Percentiles rank a stretch among this genome's conserved stretches.
These are phyloP conservation scores for Tetrax tetrax DNA, from an alignment of 2,113 vertebrate species.

Conservation along the genomic window DNA sequence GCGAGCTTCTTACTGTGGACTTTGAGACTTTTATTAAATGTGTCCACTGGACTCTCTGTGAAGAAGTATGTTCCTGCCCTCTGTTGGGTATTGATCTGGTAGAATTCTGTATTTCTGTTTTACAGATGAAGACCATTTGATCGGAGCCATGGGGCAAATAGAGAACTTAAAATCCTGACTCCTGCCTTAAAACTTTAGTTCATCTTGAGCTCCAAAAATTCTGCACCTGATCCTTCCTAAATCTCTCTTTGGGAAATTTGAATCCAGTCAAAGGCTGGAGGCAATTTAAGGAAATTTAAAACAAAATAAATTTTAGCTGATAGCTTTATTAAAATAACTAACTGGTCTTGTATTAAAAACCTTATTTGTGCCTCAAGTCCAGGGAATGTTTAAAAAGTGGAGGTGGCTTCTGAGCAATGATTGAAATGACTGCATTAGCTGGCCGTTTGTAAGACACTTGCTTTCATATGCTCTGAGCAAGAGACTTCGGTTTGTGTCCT, in stretches of 20 bases:
- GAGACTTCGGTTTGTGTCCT: constrained; percentile 45
- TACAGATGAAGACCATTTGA: background rate
- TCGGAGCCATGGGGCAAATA: constrained; percentile 58
- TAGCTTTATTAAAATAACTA: constrained; percentile 42
- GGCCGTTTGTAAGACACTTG: background rate
- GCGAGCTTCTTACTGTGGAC: background rate
- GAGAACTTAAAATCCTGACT: constrained; percentile 45
- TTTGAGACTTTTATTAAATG: background rate
- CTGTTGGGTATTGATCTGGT: background rate
- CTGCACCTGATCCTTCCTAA: background rate
- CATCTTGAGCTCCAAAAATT: constrained; percentile 16
- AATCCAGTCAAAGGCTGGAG: constrained; percentile 38
- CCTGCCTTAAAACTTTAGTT: constrained; percentile 59
- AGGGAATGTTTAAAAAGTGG: constrained; percentile 60
- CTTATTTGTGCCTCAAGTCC: constrained; percentile 69
- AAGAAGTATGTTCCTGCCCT: background rate
- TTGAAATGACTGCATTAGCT: background rate
- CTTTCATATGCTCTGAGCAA: constrained; percentile 38
- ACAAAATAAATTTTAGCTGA: background rate
- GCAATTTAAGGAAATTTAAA: background rate
- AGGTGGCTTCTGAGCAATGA: constrained; percentile 45
- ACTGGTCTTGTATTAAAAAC: constrained; percentile 53
- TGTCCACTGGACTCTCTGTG: background rate
- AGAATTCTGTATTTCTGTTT: background rate
- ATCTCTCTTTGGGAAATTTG: background rate